phyloP scores from a whole-genome alignment of 2,113 vertebrate species.

The Gopherus flavomarginatus region DNA sequence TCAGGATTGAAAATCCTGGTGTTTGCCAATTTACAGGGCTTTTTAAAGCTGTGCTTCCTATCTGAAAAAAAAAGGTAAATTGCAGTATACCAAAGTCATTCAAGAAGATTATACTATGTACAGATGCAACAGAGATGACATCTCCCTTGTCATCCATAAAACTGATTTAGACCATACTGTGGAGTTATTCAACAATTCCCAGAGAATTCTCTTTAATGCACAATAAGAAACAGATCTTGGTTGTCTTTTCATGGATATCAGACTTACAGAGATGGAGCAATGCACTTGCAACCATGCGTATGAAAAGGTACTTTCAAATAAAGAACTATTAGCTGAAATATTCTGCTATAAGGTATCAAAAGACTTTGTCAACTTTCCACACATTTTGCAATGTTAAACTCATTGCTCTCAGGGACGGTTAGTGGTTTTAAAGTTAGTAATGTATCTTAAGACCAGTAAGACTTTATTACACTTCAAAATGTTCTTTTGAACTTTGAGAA shows the following conservation, averaged over 20 bases:
- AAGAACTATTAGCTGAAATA: constrained; percentile 63
- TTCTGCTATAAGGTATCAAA: constrained; percentile 71
- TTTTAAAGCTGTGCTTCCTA: constrained; percentile 5
- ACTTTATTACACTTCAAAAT: constrained; percentile 63
- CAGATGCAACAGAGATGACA: constrained; percentile 67
- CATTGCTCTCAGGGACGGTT: constrained; percentile 65
- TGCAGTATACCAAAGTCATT: constrained; percentile 31
- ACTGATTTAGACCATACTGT: constrained; percentile 69
- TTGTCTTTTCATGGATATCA: constrained; percentile 62
- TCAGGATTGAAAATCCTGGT: not conserved
- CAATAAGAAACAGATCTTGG: constrained; percentile 75
- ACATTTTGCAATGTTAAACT: constrained; percentile 63
- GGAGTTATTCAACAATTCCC: constrained; percentile 65
- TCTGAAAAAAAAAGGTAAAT: constrained; percentile 34
- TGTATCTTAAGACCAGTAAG: constrained; percentile 70
- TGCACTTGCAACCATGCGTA: constrained; percentile 53
- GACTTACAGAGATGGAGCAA: constrained; percentile 55
- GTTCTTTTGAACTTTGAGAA: constrained; percentile 68
- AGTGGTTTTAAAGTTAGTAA: constrained; percentile 70
- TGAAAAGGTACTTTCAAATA: constrained; percentile 59
- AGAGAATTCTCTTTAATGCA: constrained; percentile 64
- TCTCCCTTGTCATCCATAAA: constrained; percentile 63
- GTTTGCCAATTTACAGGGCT: not conserved
- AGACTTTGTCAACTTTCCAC: constrained; percentile 47
- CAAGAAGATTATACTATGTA: constrained; percentile 59